Conservation (phyloP, 2,797 vertebrate species). For the Lacerta agilis region DNA sequence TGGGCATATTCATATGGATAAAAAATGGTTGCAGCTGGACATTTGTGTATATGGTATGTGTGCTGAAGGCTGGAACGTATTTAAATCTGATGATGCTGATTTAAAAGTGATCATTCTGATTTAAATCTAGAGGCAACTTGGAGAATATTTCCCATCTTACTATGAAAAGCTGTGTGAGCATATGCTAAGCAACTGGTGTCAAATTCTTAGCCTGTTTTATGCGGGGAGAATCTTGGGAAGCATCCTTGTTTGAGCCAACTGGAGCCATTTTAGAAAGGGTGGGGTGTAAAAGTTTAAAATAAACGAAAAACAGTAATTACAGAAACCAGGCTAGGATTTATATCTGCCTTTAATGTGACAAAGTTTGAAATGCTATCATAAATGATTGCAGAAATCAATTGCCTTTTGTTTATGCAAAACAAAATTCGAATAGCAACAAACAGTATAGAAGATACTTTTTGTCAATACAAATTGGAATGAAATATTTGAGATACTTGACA, state of each 20-base stretch:
- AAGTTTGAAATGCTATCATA: background rate
- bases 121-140: background rate
- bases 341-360: background rate
- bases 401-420: background rate
- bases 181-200: background rate
- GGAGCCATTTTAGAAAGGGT: background rate
- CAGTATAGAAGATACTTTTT: background rate
- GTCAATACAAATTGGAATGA: background rate
- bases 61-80: background rate
- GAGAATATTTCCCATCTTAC: background rate
- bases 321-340: background rate
- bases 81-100: background rate
- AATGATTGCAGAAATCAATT: background rate
- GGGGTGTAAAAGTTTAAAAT: too few relatives aligned
- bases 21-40: slow-evolving; percentile 7
- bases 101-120: background rate
- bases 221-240: background rate
- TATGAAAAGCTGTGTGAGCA: background rate
- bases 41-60: background rate
- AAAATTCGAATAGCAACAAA: background rate
- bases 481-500: background rate
- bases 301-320: background rate
- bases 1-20: slow-evolving; percentile 58
- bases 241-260: too few relatives aligned
- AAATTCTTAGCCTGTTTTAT: background rate